These are phyloP conservation scores for Notoglanidium macrostoma DNA, from an alignment of 2,797 vertebrate species.

Conservation along the genomic window DNA sequence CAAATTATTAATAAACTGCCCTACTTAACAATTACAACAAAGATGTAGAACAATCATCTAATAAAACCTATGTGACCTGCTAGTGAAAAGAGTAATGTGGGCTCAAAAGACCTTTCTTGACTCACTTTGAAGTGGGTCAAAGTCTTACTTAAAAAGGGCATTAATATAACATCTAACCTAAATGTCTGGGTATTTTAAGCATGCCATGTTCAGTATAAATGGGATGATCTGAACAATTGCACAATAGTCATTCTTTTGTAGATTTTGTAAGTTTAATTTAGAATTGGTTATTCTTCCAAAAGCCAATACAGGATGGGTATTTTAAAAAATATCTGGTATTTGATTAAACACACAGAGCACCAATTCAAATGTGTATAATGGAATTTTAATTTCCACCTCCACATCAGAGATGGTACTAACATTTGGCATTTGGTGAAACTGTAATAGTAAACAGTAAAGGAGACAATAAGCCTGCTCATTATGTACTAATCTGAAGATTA, in stretches of 20 bases:
- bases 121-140: not conserved
- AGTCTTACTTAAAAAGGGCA: not conserved
- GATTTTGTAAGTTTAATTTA: not conserved
- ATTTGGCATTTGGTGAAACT: not conserved
- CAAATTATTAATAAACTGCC: not conserved
- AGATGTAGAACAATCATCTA: not conserved
- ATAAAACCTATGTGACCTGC: conserved; percentile 1
- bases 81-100: not conserved
- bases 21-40: not conserved
- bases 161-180: not conserved
- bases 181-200: conserved; percentile 5
- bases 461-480: not conserved
- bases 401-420: not conserved
- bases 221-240: not conserved
- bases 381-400: not conserved
- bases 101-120: not conserved
- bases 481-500: not conserved
- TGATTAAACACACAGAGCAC: not conserved
- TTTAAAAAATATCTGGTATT: not conserved
- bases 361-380: not conserved
- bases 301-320: not conserved
- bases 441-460: not conserved
- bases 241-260: not conserved
- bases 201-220: not conserved
- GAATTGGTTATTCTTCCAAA: not conserved